Percentiles rank a stretch among this genome's conserved stretches.
Conservation (phyloP, 2,113 vertebrate species). For the Microcebus griseorufus region DNA sequence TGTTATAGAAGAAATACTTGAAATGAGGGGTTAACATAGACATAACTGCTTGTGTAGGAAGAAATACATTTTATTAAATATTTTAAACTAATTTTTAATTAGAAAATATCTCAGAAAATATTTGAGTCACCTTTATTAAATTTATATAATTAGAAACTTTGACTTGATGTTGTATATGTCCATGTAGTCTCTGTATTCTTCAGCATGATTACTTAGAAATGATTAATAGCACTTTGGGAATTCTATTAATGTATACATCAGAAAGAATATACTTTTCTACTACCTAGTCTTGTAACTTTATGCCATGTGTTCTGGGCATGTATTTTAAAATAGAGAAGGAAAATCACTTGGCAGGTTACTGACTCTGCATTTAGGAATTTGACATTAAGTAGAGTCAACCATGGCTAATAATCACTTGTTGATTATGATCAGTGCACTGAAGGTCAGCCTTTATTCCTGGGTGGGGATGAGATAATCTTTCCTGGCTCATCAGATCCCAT, state of each 20-base stretch:
- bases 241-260: background rate
- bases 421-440: background rate
- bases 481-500: background rate
- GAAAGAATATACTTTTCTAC: background rate
- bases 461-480: background rate
- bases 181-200: constrained; percentile 1
- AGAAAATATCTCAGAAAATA: constrained; percentile 15
- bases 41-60: background rate
- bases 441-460: background rate
- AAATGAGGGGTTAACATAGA: background rate
- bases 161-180: background rate
- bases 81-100: constrained; percentile 10
- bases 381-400: background rate
- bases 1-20: background rate
- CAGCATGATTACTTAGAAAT: background rate
- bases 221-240: constrained; percentile 1
- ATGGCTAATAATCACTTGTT: background rate
- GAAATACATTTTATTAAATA: background rate
- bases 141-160: background rate
- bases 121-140: background rate
- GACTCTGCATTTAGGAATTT: background rate
- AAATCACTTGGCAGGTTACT: background rate
- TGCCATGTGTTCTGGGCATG: background rate
- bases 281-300: background rate
- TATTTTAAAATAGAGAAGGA: background rate